These are phyloP conservation scores for Entomobrya multifasciata DNA, from an alignment of 2,888 invertebrate genomes.

Conservation along the genomic window DNA sequence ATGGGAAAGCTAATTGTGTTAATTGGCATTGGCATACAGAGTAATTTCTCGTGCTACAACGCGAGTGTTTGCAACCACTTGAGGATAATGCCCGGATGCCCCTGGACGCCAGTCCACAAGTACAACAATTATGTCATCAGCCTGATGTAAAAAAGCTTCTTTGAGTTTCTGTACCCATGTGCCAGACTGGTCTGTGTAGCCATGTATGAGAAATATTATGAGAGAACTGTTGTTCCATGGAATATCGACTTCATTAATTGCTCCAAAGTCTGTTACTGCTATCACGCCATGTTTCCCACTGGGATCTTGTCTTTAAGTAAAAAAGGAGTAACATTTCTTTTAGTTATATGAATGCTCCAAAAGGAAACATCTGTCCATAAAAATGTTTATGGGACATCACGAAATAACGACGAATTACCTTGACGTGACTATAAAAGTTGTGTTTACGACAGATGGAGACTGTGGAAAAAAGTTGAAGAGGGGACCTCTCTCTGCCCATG, in stretches of 20 bases:
- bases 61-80: slow-evolving; percentile 71
- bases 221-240: slow-evolving; percentile 47
- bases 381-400: neutral
- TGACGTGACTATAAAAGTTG: slow-evolving; percentile 69
- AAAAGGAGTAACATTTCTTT: neutral
- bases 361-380: neutral
- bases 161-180: slow-evolving; percentile 70
- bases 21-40: neutral
- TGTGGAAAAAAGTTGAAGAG: slow-evolving; percentile 73
- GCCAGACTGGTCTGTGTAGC: slow-evolving; percentile 67
- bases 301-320: slow-evolving; percentile 7
- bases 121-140: slow-evolving; percentile 63
- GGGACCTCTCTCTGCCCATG: slow-evolving; percentile 80
- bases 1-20: neutral
- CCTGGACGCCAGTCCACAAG: slow-evolving; percentile 71
- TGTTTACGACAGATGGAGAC: slow-evolving; percentile 72
- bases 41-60: slow-evolving; percentile 71
- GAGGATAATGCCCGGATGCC: slow-evolving; percentile 70
- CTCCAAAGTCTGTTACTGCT: neutral
- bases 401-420: slow-evolving; percentile 39
- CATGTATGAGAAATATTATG: slow-evolving; percentile 68
- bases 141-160: slow-evolving; percentile 35
- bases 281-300: neutral
- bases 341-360: too few species aligned
- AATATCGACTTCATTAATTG: slow-evolving; percentile 9